Conservation (phyloP, 2,888 invertebrate genomes). For the Trisateles emortualis region DNA sequence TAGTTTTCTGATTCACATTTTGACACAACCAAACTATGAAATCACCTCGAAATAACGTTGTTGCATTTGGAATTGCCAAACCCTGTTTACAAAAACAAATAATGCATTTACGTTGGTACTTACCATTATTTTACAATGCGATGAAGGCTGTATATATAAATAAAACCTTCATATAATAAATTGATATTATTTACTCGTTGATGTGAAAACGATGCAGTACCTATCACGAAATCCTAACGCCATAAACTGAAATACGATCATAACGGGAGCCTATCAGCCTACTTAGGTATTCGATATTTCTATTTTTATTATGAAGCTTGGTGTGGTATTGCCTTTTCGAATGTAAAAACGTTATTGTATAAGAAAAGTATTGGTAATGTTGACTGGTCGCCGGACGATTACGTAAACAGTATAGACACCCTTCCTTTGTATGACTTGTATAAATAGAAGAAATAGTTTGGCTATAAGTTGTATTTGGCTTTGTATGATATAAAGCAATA, state of each 20-base stretch:
- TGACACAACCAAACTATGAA: too few species aligned
- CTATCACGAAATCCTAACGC: conserved; percentile 51
- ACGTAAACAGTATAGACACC: conserved; percentile 24
- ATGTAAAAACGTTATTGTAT: conserved; percentile 22
- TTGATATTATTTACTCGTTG: conserved; percentile 32
- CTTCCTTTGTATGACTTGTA: conserved; percentile 40
- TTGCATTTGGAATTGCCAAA: neutral
- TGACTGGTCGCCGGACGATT: conserved; percentile 29
- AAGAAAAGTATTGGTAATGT: conserved; percentile 28
- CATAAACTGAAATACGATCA: conserved; percentile 59
- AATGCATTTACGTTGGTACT: neutral
- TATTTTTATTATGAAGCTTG: conserved; percentile 52
- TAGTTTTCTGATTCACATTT: conserved; percentile 13
- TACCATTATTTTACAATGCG: neutral
- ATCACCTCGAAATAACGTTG: too few species aligned
- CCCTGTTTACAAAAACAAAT: neutral
- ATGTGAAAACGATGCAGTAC: conserved; percentile 57
- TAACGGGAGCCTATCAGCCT: conserved; percentile 50
- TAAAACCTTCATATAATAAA: conserved; percentile 1
- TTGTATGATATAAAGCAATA: too few species aligned
- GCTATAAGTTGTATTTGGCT: conserved; percentile 22
- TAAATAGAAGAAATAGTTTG: conserved; percentile 25
- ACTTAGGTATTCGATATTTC: conserved; percentile 54
- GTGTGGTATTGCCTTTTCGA: conserved; percentile 31
- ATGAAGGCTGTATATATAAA: conserved; percentile 5